These are phyloP conservation scores for Ethmia dodecea DNA, from an alignment of 2,888 invertebrate genomes.

Conservation along the genomic window DNA sequence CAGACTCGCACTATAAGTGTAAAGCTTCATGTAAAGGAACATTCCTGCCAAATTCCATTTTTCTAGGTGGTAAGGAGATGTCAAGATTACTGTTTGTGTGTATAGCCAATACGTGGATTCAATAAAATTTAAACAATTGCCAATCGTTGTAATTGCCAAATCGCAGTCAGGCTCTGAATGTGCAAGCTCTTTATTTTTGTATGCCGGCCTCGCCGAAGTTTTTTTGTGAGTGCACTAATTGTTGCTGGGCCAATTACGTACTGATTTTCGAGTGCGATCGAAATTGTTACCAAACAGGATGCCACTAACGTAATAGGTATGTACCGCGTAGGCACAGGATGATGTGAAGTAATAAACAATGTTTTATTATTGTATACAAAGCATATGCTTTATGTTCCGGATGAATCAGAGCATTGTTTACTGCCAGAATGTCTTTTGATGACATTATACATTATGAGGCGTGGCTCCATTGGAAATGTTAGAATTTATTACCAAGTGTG, in stretches of 20 bases:
- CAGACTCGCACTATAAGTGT: no score
- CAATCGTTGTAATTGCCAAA: no score
- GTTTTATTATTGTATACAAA: constrained; percentile 41
- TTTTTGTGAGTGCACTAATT: constrained; percentile 37
- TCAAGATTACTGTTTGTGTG: no score
- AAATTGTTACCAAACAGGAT: constrained; percentile 27
- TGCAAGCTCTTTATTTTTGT: constrained; percentile 45
- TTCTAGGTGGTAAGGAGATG: no score
- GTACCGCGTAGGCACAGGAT: constrained; percentile 6
- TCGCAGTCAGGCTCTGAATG: no score
- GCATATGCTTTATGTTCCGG: constrained; percentile 39
- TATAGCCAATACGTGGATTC: no score
- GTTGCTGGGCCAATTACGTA: constrained; percentile 13
- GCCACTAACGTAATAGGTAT: constrained; percentile 20
- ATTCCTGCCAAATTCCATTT: no score
- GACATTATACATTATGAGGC: no score
- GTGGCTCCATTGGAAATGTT: no score
- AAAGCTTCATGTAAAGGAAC: no score
- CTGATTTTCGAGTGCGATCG: constrained; percentile 22
- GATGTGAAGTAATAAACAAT: constrained; percentile 23
- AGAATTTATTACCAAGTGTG: no score
- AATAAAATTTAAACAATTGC: no score
- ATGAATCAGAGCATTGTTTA: constrained; percentile 58
- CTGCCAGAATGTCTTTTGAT: constrained; percentile 31
- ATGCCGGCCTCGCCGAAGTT: constrained; percentile 33